These are phyloP conservation scores for Procambarus clarkii DNA, from an alignment of 1,140 invertebrate species.

Conservation along the genomic window DNA sequence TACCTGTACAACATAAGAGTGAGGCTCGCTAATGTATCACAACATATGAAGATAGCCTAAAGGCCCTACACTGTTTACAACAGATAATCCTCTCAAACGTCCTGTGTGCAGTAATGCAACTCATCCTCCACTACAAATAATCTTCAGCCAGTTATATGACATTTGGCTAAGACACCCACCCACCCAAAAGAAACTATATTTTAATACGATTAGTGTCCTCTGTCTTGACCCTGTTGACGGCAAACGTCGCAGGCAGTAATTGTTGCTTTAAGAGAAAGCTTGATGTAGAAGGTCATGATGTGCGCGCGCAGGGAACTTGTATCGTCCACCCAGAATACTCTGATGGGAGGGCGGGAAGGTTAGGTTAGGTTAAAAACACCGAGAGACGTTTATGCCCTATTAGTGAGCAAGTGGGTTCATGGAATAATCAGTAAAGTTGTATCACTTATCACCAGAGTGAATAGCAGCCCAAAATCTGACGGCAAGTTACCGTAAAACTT, in stretches of 20 bases:
- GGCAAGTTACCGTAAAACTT: neutral
- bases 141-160: neutral
- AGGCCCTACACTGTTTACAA: neutral
- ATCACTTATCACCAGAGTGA: neutral
- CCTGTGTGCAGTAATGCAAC: neutral
- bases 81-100: neutral
- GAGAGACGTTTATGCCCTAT: slow-evolving; percentile 20
- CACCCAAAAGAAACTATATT: neutral
- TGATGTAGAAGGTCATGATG: slow-evolving; percentile 14
- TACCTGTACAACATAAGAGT: neutral
- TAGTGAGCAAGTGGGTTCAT: slow-evolving; percentile 35
- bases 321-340: neutral
- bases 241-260: neutral
- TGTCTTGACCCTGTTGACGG: neutral
- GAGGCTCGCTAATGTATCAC: neutral
- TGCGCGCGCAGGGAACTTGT: slow-evolving; percentile 34
- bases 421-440: neutral
- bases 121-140: neutral
- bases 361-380: neutral
- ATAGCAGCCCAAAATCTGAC: neutral
- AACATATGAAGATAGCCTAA: neutral
- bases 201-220: neutral
- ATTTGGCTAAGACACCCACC: too few species aligned
- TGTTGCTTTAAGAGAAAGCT: neutral
- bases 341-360: neutral